These are phyloP conservation scores for Musca vetustissima DNA, from an alignment of 1,140 invertebrate genomes.

Conservation along the genomic window DNA sequence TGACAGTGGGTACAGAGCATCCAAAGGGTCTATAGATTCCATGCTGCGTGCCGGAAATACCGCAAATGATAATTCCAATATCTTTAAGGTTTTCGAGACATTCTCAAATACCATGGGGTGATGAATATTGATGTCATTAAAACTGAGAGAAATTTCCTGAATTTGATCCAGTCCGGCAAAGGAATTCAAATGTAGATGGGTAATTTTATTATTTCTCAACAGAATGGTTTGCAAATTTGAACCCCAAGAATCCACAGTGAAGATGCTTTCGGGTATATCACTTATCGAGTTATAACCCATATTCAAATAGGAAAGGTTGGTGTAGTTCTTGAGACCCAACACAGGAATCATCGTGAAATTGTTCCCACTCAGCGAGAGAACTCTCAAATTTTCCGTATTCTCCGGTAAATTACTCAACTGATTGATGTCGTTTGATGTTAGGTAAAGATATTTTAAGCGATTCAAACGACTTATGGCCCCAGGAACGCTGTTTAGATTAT, in stretches of 20 bases:
- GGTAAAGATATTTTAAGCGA: slow-evolving; percentile 76
- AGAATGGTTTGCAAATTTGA: slow-evolving; percentile 78
- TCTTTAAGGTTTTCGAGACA: slow-evolving; percentile 72
- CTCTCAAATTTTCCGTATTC: slow-evolving; percentile 63
- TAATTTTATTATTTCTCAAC: slow-evolving; percentile 81
- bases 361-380: slow-evolving; percentile 80
- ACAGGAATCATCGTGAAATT: slow-evolving; percentile 72
- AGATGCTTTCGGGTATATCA: slow-evolving; percentile 72
- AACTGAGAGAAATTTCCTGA: slow-evolving; percentile 84
- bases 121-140: slow-evolving; percentile 79
- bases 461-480: slow-evolving; percentile 66
- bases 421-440: slow-evolving; percentile 77
- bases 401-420: slow-evolving; percentile 58
- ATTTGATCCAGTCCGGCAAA: slow-evolving; percentile 72
- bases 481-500: slow-evolving; percentile 70
- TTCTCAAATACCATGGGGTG: slow-evolving; percentile 76
- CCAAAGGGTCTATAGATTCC: slow-evolving; percentile 65
- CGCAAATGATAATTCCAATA: slow-evolving; percentile 82
- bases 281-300: slow-evolving; percentile 84
- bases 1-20: slow-evolving; percentile 68
- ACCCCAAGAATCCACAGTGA: slow-evolving; percentile 71
- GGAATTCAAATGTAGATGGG: slow-evolving; percentile 69
- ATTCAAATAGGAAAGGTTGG: slow-evolving; percentile 77
- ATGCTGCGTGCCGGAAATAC: slow-evolving; percentile 69
- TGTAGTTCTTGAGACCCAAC: slow-evolving; percentile 66